Percentiles rank a stretch among this genome's conserved stretches.
Conservation (phyloP, 2,888 invertebrate genomes). For the Athalia cordata region DNA sequence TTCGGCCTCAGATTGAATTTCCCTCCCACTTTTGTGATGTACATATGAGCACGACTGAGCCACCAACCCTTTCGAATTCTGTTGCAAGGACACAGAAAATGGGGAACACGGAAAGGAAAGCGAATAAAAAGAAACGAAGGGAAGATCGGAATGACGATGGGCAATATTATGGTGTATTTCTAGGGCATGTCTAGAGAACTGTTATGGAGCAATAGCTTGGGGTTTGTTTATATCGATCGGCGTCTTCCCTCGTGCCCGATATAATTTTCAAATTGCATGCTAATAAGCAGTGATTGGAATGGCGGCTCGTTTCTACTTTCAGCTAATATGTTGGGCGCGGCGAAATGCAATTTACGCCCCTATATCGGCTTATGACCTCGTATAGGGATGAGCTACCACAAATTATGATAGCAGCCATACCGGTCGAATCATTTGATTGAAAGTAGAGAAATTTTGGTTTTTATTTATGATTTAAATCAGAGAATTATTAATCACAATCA, state of each 20-base stretch:
- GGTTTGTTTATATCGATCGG: constrained; percentile 34
- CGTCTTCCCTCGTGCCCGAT: constrained; percentile 58
- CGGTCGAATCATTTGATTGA: too few relatives aligned
- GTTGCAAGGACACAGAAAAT: too few relatives aligned
- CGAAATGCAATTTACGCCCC: constrained; percentile 58
- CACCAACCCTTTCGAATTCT: too few relatives aligned
- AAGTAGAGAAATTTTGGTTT: not conserved
- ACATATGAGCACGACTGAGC: too few relatives aligned
- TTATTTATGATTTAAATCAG: not conserved
- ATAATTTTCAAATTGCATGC: constrained; percentile 67
- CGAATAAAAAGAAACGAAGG: too few relatives aligned
- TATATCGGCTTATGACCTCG: constrained; percentile 55
- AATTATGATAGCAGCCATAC: not conserved
- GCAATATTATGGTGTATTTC: not conserved
- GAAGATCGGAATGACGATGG: constrained; percentile 12
- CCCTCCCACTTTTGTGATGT: too few relatives aligned
- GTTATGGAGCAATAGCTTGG: not conserved
- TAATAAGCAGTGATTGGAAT: constrained; percentile 66
- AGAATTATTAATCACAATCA: not conserved
- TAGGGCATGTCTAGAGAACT: not conserved
- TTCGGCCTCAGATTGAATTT: not conserved
- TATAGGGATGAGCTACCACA: not conserved
- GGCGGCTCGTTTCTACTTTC: constrained; percentile 46
- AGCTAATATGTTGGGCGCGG: constrained; percentile 61
- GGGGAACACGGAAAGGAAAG: too few relatives aligned